phyloP scores from a whole-genome alignment of 2,113 vertebrate genomes.

The Bufo bufo region DNA sequence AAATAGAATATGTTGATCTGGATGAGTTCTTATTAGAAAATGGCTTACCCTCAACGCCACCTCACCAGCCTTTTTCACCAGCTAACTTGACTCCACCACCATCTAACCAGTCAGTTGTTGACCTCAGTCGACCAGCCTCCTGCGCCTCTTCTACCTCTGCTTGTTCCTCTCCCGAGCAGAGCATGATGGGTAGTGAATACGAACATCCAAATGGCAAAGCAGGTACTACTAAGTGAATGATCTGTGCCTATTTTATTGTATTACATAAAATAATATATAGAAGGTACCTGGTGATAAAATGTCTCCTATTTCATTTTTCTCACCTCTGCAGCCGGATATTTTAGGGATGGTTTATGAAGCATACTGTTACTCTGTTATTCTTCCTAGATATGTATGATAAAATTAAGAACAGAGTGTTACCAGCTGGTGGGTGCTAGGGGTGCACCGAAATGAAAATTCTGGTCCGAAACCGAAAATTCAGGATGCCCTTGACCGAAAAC shows the following conservation, averaged over 20 bases:
- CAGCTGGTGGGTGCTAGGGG: too few relatives aligned
- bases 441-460: too few relatives aligned
- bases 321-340: too few relatives aligned
- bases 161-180: constrained; percentile 68
- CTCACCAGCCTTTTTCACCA: constrained; percentile 63
- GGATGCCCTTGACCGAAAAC: too few relatives aligned
- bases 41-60: constrained; percentile 70
- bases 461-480: too few relatives aligned
- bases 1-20: constrained; percentile 74
- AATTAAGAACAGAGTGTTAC: too few relatives aligned
- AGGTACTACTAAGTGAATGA: constrained; percentile 31
- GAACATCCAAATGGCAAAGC: constrained; percentile 62
- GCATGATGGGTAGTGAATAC: constrained; percentile 62
- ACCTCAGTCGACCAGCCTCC: constrained; percentile 69
- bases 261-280: background rate
- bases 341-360: too few relatives aligned
- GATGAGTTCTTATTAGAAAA: constrained; percentile 74
- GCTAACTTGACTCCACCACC: constrained; percentile 65
- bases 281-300: too few relatives aligned
- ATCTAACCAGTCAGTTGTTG: constrained; percentile 63
- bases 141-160: constrained; percentile 67
- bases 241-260: background rate
- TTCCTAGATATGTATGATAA: too few relatives aligned
- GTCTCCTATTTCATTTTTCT: too few relatives aligned
- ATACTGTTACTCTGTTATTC: too few relatives aligned